A percentile compares a stretch with the other conserved stretches of the same genome.
phyloP scores from a whole-genome alignment of 2,113 vertebrate species.

The Fulmarus glacialis region DNA sequence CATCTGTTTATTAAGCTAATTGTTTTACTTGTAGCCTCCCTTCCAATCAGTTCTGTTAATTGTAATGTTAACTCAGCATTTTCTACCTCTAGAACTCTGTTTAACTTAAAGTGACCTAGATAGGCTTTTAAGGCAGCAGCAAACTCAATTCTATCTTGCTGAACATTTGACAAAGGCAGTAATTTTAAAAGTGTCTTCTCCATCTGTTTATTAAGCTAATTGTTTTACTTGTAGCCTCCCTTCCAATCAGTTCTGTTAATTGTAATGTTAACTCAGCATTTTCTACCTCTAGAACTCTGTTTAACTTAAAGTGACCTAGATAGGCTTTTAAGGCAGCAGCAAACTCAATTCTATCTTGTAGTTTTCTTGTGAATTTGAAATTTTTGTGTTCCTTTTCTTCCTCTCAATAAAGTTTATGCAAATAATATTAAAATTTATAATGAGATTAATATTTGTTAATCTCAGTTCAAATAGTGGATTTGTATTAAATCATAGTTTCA shows the following conservation, averaged over 20 bases:
- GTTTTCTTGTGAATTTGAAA: constrained; percentile 24
- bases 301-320: constrained; percentile 17
- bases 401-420: constrained; percentile 24
- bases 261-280: constrained; percentile 31
- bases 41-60: not conserved
- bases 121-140: not conserved
- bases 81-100: constrained; percentile 1
- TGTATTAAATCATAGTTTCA: constrained; percentile 22
- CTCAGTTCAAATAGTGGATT: constrained; percentile 54
- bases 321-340: not conserved
- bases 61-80: constrained; percentile 31
- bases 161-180: not conserved
- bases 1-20: constrained; percentile 42
- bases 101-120: constrained; percentile 17
- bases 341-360: not conserved
- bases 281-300: constrained; percentile 1
- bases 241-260: not conserved
- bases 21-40: not conserved
- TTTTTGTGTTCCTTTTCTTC: not conserved
- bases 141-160: not conserved
- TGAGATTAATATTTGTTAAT: constrained; percentile 63
- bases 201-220: constrained; percentile 42
- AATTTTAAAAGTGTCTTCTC: not conserved
- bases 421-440: constrained; percentile 30
- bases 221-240: not conserved